A percentile compares a stretch with the other conserved stretches of the same genome.
These are phyloP conservation scores for Seira ritae DNA, from an alignment of 2,888 invertebrate species.

Conservation along the genomic window DNA sequence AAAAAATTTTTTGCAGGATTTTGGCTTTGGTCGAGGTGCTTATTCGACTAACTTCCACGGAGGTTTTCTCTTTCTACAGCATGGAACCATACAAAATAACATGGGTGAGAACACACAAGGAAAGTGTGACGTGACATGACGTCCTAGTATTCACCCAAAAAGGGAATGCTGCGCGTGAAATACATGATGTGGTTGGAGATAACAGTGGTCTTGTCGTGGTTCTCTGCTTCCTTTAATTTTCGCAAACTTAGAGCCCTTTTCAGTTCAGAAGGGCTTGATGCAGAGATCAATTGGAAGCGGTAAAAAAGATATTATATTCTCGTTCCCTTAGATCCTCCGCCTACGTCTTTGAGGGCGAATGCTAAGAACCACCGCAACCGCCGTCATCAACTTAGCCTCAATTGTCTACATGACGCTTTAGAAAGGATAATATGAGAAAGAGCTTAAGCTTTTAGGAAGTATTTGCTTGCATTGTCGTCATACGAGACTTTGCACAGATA, in stretches of 20 bases:
- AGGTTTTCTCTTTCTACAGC: not conserved
- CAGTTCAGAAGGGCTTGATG: not conserved
- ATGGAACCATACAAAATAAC: too few relatives aligned
- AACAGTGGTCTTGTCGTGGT: not conserved
- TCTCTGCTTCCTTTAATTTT: not conserved
- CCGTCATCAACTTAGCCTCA: too few relatives aligned
- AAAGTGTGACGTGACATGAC: slow-evolving; percentile 9
- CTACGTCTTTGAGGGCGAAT: not conserved
- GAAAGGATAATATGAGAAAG: too few relatives aligned
- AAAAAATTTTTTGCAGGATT: not conserved
- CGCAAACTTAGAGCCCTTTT: not conserved
- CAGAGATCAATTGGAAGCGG: too few relatives aligned
- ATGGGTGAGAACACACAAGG: not conserved
- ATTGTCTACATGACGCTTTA: too few relatives aligned
- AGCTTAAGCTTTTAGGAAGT: too few relatives aligned
- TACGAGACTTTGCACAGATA: too few relatives aligned
- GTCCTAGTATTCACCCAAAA: not conserved
- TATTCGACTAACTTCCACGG: not conserved
- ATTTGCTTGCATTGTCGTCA: too few relatives aligned
- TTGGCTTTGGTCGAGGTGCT: not conserved
- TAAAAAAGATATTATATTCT: not conserved
- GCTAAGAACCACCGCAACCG: too few relatives aligned
- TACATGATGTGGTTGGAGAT: not conserved
- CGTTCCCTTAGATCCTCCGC: slow-evolving; percentile 1
- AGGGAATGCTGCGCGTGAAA: not conserved